Evolutionary conservation across 1,140 invertebrate species (phyloP), one percentile per base, ranked within the genome.

Genomic region (Phthorimaea operculella): DNA sequence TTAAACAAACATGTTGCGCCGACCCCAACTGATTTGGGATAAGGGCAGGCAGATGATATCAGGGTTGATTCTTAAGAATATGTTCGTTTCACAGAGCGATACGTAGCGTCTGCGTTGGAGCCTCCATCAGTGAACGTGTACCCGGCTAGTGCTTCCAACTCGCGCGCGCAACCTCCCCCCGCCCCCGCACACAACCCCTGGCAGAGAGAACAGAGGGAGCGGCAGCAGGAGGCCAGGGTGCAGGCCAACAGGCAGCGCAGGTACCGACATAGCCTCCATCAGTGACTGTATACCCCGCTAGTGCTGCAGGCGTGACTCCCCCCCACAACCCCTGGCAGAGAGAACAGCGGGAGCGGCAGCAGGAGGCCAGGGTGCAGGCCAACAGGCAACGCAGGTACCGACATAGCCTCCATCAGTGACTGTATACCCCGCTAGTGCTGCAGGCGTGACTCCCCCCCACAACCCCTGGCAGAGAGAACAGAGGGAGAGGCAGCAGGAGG

Each of bases 391-490:
- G 76, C 16, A 71, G 79, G 79, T 82, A 59, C 1, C 21, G 33
- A 52, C 48, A 47, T 14, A 94, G 81, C 90, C 91, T 18, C 92
- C 92, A 0, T 89, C 91, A 67, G 92, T 92, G 66, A 89, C 90
- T 28, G 92, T 92, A 72, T 90, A 93, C 83, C 88, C 89, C 17
- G 76, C 69, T 61, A 71, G 59, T 18, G 60, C 8, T 36, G 48
- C 68, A 59, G 53, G 59, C 21, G 62, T 48, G 70, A 58, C 58
- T 57, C 69, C 11, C 81, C 54, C 39, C 83, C 89, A 90, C 50
- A 95, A 94, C 87, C 94, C 94, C 0, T 96, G 94, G 95, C 93
- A 95, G 66, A 86, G 94, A 51, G 95, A 96, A 86, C 94, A 96
- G 78, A 90, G 92, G 62, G 94, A 97, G 85, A 92, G 91, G 78